Conservation (phyloP, 2,113 vertebrate species). For the Halcyon senegalensis region DNA sequence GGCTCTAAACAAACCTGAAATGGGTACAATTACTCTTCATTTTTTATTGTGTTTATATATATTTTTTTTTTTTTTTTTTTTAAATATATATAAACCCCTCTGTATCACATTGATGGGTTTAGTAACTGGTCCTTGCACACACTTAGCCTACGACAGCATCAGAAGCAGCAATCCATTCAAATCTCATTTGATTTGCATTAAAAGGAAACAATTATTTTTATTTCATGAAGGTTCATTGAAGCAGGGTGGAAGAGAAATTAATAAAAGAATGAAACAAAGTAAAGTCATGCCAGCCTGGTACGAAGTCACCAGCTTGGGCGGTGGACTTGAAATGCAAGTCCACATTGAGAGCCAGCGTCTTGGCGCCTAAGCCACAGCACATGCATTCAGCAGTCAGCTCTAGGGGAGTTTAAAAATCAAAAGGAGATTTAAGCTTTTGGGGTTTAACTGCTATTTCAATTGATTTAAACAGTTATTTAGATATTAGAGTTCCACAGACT, state of each 20-base stretch:
- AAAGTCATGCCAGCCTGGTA: not conserved
- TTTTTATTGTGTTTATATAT: not conserved
- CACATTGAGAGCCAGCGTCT: not conserved
- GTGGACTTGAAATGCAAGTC: not conserved
- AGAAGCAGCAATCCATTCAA: not conserved
- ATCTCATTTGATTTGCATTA: not conserved
- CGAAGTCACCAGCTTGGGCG: not conserved
- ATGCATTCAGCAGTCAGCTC: not conserved
- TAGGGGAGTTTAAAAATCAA: not conserved
- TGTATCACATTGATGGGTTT: not conserved
- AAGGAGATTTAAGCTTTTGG: not conserved
- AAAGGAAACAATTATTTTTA: not conserved
- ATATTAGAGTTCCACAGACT: not conserved
- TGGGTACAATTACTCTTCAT: not conserved
- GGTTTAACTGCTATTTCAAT: not conserved
- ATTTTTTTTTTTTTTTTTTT: not conserved
- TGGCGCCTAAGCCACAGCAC: accelerated
- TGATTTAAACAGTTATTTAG: not conserved
- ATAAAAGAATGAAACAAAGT: not conserved
- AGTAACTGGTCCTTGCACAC: not conserved
- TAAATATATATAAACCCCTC: not conserved
- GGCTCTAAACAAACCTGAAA: not conserved
- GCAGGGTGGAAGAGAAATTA: not conserved
- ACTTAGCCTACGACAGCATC: not conserved
- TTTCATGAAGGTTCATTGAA: not conserved